phyloP scores from a whole-genome alignment of 2,888 invertebrate species.

The Unio delphinus region DNA sequence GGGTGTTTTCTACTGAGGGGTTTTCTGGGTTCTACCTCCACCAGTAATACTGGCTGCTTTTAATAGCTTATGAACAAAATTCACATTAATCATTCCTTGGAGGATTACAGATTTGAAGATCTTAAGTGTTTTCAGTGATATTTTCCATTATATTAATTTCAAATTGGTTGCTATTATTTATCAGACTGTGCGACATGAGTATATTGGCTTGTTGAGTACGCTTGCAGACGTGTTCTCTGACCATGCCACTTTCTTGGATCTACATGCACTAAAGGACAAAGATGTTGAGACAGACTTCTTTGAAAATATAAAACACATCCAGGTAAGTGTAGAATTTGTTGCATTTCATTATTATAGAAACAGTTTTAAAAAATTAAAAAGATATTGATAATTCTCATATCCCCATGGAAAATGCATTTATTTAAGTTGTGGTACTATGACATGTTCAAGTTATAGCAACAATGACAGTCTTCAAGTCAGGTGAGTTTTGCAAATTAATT shows the following conservation, averaged over 20 bases:
- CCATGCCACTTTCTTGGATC: slow-evolving; percentile 49
- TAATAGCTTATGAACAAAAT: too few species aligned
- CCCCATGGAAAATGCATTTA: too few species aligned
- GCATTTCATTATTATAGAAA: background rate
- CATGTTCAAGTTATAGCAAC: too few species aligned
- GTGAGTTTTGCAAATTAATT: too few species aligned
- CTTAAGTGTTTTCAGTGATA: background rate
- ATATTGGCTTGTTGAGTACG: slow-evolving; percentile 84
- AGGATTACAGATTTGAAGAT: background rate
- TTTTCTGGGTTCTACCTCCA: too few species aligned
- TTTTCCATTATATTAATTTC: background rate
- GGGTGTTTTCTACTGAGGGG: too few species aligned
- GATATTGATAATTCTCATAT: too few species aligned
- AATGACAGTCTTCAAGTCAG: too few species aligned
- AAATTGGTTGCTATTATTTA: slow-evolving; percentile 8
- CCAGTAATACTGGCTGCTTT: too few species aligned
- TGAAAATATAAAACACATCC: slow-evolving; percentile 87
- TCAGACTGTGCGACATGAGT: slow-evolving; percentile 82
- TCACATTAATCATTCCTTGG: slow-evolving; percentile 2
- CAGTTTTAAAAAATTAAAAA: too few species aligned
- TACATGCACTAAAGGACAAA: slow-evolving; percentile 57
- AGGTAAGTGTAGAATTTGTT: slow-evolving; percentile 54
- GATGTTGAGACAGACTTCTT: slow-evolving; percentile 95
- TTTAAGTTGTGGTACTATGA: too few species aligned
- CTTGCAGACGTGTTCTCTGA: slow-evolving; percentile 74